Conservation (phyloP, 1,140 invertebrate genomes). For the Ips nitidus region DNA sequence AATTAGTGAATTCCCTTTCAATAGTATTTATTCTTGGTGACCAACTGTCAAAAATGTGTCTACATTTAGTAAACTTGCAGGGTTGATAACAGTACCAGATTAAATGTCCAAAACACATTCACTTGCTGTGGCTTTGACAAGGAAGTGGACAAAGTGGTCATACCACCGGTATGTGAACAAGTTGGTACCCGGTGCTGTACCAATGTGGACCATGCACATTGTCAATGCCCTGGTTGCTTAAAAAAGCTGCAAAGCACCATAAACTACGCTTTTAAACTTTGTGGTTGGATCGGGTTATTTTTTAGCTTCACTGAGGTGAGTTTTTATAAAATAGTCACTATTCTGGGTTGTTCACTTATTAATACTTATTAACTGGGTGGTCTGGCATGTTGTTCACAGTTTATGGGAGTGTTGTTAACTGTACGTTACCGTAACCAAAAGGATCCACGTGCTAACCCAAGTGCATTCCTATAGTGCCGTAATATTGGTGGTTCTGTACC, state of each 20-base stretch:
- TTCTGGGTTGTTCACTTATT: constrained; percentile 13
- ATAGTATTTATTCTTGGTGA: too few species aligned
- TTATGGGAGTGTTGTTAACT: constrained; percentile 96
- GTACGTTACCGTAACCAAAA: constrained; percentile 96
- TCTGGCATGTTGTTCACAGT: constrained; percentile 66
- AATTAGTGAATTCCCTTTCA: background rate
- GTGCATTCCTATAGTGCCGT: constrained; percentile 88
- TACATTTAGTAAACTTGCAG: constrained; percentile 22
- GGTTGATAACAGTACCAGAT: constrained; percentile 62
- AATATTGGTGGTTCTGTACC: constrained; percentile 37
- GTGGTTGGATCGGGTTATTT: constrained; percentile 90
- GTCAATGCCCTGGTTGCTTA: constrained; percentile 74
- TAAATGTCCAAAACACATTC: constrained; percentile 74
- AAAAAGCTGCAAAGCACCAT: constrained; percentile 75
- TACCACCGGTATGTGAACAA: constrained; percentile 64
- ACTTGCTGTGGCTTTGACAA: constrained; percentile 82
- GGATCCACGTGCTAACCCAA: constrained; percentile 93
- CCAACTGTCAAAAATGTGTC: too few species aligned
- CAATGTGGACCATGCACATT: constrained; percentile 48
- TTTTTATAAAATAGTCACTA: constrained; percentile 11
- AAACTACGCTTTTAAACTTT: constrained; percentile 83
- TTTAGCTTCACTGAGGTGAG: constrained; percentile 97
- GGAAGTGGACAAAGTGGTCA: constrained; percentile 45
- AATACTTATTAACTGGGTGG: constrained; percentile 1
- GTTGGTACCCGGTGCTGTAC: constrained; percentile 57